phyloP scores from a whole-genome alignment of 2,888 invertebrate genomes.

The Piscicola geometra region DNA sequence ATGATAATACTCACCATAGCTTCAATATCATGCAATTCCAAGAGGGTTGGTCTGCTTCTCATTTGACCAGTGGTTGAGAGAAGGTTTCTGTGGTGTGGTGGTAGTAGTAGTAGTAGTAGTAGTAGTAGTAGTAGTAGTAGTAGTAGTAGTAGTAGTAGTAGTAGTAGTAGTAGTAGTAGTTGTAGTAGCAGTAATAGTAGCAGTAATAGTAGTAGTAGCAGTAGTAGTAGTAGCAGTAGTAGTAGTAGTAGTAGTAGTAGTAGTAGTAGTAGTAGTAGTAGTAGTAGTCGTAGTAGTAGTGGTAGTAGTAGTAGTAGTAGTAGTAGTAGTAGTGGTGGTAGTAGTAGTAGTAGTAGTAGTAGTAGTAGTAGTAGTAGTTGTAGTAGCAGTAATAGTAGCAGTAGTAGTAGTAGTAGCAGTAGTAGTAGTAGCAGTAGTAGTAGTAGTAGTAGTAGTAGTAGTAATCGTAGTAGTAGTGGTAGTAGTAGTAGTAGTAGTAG shows the following conservation, averaged over 20 bases:
- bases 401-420: not conserved
- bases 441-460: too few species aligned
- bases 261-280: slow-evolving; percentile 38
- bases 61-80: slow-evolving; percentile 54
- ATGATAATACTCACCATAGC: slow-evolving; percentile 30
- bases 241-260: slow-evolving; percentile 38
- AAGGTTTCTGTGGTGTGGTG: slow-evolving; percentile 69
- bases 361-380: slow-evolving; percentile 31
- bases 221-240: slow-evolving; percentile 38
- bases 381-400: slow-evolving; percentile 27
- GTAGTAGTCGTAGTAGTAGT: slow-evolving; percentile 36
- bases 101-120: slow-evolving; percentile 14
- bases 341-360: slow-evolving; percentile 36
- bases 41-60: slow-evolving; percentile 44
- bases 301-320: slow-evolving; percentile 31
- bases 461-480: too few species aligned
- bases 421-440: too few species aligned
- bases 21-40: slow-evolving; percentile 43
- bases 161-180: slow-evolving; percentile 29
- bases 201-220: slow-evolving; percentile 36
- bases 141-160: slow-evolving; percentile 24
- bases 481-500: too few species aligned
- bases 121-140: slow-evolving; percentile 23
- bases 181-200: slow-evolving; percentile 33
- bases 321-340: slow-evolving; percentile 27